Base-by-base conservation (phyloP, 2,888 invertebrate genomes). In the Oasisia sp. region DNA sequence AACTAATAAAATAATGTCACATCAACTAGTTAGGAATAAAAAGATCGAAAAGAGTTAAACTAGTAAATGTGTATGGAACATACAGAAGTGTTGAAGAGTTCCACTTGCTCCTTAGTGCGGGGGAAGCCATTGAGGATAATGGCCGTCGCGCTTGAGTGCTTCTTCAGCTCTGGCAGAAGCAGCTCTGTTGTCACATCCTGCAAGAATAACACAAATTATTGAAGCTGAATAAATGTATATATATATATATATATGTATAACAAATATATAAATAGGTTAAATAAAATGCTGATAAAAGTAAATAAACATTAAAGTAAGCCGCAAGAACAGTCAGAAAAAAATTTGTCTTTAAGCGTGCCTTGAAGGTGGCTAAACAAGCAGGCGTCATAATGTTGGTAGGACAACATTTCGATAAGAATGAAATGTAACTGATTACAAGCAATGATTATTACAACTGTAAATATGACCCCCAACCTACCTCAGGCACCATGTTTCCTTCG, bases 71-170 rank as follows among this genome's bases (percentile, higher is more conserved):
- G 45, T 19, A n/a, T 38, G 2, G n/a, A 19, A 32, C 50, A 89
- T 89, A 94, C 94, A 38, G 91, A 50, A 19, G n/a, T 94, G 89
- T 95, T 94, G 93, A 96, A 95, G 89, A 96, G 96, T 50, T 94
- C 94, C 0, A 96, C 95, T 93, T 97, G 97, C 12, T 95, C 94
- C 93, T 95, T 93, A 56, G 95, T 95, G 91, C 96, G 94, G 11
- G 97, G 97, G 93, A 96, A 97, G 1, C 97, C 97, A 92, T 96
- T 96, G 19, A 97, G 94, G 19, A 97, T 95, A 93, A 96, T 96
- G 38, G 96, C 97, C 94, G 95, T 95, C 89, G 96, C 95, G 50
- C 94, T 93, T 89, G 94, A 89, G n/a, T 90, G 93, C 45, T 94
- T 94, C 45, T 94, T 94, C 89, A 96, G 91, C 44, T 94, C 92